A percentile compares a stretch with the other conserved stretches of the same genome.
Conservation (phyloP, 2,888 invertebrate genomes). For the Caenorhabditis imperialis region DNA sequence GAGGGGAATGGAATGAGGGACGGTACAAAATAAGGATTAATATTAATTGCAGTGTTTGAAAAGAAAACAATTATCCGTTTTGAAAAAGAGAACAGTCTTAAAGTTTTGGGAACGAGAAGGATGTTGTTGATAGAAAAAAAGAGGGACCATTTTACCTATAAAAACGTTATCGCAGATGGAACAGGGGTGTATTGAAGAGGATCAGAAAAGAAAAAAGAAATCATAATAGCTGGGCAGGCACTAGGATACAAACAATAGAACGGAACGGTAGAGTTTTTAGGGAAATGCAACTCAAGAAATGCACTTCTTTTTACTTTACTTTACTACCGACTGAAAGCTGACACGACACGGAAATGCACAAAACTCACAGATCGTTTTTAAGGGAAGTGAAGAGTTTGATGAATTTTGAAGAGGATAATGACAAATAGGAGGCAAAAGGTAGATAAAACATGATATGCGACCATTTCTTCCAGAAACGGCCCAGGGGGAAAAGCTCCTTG, state of each 20-base stretch:
- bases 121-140: background rate
- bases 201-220: slow-evolving; percentile 12
- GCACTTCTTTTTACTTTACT: background rate
- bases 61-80: slow-evolving; percentile 54
- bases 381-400: too few relatives aligned
- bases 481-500: background rate
- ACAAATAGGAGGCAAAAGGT: slow-evolving; percentile 4
- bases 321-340: slow-evolving; percentile 22
- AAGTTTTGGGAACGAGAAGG: slow-evolving; percentile 48
- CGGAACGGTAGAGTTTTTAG: background rate
- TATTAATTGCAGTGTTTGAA: slow-evolving; percentile 38
- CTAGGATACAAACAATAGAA: slow-evolving; percentile 31
- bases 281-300: slow-evolving; percentile 2
- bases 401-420: slow-evolving; percentile 7
- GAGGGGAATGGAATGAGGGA: background rate
- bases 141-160: slow-evolving; percentile 22
- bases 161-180: slow-evolving; percentile 16
- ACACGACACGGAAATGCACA: slow-evolving; percentile 31
- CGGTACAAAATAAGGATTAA: slow-evolving; percentile 5
- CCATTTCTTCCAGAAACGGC: background rate
- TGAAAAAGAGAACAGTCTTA: slow-evolving; percentile 51
- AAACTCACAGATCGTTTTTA: slow-evolving; percentile 4
- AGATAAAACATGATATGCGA: background rate
- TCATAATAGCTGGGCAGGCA: slow-evolving; percentile 9
- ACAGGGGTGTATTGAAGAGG: slow-evolving; percentile 7